phyloP scores from a whole-genome alignment of 1,140 invertebrate species.

The Drosophila lini region DNA sequence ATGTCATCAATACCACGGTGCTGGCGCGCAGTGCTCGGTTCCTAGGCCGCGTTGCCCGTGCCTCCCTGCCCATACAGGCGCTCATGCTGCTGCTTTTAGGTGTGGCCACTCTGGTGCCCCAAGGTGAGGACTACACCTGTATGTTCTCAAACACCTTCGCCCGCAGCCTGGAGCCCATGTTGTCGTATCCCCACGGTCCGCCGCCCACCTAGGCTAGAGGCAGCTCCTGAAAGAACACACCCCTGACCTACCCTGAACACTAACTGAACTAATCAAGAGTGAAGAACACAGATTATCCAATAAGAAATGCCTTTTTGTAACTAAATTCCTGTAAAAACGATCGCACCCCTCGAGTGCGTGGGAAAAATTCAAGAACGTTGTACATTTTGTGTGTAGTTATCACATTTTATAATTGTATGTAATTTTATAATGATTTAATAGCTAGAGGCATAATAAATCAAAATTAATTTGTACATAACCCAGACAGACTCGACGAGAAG shows the following conservation, averaged over 20 bases:
- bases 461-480: constrained; percentile 52
- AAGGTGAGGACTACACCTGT: constrained; percentile 93
- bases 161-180: constrained; percentile 92
- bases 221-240: constrained; percentile 11
- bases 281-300: constrained; percentile 3
- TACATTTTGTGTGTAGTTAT: constrained; percentile 73
- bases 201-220: constrained; percentile 89
- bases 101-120: constrained; percentile 93
- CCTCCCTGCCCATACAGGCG: constrained; percentile 95
- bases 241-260: not conserved
- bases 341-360: constrained; percentile 11
- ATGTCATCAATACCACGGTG: constrained; percentile 87
- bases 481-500: constrained; percentile 61
- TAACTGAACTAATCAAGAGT: constrained; percentile 3
- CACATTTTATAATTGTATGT: constrained; percentile 57
- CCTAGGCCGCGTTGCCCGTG: constrained; percentile 93
- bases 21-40: constrained; percentile 91
- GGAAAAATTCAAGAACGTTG: constrained; percentile 31
- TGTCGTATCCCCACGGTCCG: constrained; percentile 94
- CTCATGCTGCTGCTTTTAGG: constrained; percentile 94
- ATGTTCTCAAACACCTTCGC: constrained; percentile 92
- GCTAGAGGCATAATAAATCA: constrained; percentile 55
- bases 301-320: constrained; percentile 60
- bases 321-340: constrained; percentile 62
- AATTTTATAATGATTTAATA: constrained; percentile 49